A percentile compares a stretch with the other conserved stretches of the same genome.
These are phyloP conservation scores for Syngnathus typhle DNA, from an alignment of 2,113 vertebrate species.

Conservation along the genomic window DNA sequence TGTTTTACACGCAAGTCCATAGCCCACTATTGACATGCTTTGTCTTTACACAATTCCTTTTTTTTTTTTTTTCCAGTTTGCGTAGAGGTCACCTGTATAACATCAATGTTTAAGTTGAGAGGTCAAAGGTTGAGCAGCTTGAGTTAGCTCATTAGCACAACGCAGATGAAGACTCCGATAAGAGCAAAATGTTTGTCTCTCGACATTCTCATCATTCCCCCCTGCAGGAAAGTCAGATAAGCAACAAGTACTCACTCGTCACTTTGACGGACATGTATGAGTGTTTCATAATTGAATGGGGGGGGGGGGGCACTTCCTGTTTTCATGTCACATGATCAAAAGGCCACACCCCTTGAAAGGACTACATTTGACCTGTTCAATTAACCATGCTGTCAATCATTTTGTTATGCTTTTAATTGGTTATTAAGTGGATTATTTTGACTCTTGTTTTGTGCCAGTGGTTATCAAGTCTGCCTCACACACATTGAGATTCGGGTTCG, in stretches of 20 bases:
- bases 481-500: too few relatives aligned
- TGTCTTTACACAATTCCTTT: background rate
- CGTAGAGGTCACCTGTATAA: background rate
- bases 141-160: background rate
- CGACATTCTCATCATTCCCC: background rate
- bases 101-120: background rate
- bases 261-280: background rate
- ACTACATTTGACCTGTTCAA: too few relatives aligned
- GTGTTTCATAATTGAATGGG: background rate
- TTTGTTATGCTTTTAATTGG: background rate
- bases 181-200: conserved; percentile 5
- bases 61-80: background rate
- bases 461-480: too few relatives aligned
- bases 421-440: too few relatives aligned
- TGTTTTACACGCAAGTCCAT: too few relatives aligned
- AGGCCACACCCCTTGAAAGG: background rate
- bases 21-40: background rate
- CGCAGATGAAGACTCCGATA: background rate
- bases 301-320: background rate
- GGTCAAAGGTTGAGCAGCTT: background rate
- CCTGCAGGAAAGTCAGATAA: background rate
- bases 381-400: background rate
- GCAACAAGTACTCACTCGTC: conserved; percentile 1
- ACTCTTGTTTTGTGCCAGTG: too few relatives aligned
- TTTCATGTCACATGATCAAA: background rate